Evolutionary conservation across 2,888 invertebrate species (phyloP), one percentile per base, ranked within the genome.

Genomic region (Erebia palarica): DNA sequence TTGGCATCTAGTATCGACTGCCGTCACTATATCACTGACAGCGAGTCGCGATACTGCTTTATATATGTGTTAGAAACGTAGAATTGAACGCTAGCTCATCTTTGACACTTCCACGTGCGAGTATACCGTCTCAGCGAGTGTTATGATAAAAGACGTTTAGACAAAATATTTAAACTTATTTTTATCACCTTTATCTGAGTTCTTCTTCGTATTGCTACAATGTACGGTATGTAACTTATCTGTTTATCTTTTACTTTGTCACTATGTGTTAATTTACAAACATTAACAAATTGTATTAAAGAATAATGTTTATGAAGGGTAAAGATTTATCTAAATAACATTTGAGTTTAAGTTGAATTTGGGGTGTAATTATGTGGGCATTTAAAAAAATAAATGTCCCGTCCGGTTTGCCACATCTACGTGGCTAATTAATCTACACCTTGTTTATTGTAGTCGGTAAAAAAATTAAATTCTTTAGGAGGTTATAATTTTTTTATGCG

Each of bases 61-160:
- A 64, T 64, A 51, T 64, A 53, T 65, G 53, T 36, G 13, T 36
- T 13, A 49, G 8, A n/a, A 60, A 11, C 47, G 8, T 21, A 21
- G 14, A 49, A 47, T 18, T 1, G 14, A 63, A 47, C 14, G 18
- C 44, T 44, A n/a, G 5, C 44, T 61, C 44, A 44, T 61, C 61
- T 61, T 11, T 61, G 61, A 5, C 42, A 13, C n/a, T 47, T 13
- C 49, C 63, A 63, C 63, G 63, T 63, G 63, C 14, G 11, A 59
- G 2, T 51, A 47, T 27, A n/a, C 14, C 18, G 10, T 58, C 21
- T 21, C 57, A 18, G 16, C 61, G 61, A 44, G 7, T 63, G 47
- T 49, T 63, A n/a, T 16, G 36, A 16, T 27, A 60, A 16, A 60
- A 16, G 60, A 60, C 27, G 57, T 13, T 27, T 14, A 63, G 47